Evolutionary conservation across 2,113 vertebrate genomes (phyloP).

Genomic region (Siniperca knerii): DNA sequence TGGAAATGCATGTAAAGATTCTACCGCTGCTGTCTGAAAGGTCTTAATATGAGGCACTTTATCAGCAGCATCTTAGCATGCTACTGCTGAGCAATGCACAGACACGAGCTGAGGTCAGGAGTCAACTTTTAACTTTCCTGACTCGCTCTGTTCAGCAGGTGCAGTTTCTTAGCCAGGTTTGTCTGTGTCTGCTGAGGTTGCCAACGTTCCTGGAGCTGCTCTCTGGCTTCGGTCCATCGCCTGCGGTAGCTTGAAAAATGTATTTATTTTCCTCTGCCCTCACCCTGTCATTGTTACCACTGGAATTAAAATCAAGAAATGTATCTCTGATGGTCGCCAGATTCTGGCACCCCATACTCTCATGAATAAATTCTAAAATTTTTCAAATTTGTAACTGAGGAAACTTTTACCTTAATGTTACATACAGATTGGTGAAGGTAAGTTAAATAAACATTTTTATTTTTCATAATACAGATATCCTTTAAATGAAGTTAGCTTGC

Average conservation of each 20-base stretch:
- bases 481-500: not conserved
- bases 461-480: not conserved
- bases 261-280: slow-evolving; percentile 46
- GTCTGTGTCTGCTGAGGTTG: slow-evolving; percentile 43
- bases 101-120: slow-evolving; percentile 24
- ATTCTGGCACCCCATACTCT: not conserved
- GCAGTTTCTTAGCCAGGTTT: slow-evolving; percentile 29
- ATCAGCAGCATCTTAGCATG: slow-evolving; percentile 19
- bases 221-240: slow-evolving; percentile 34
- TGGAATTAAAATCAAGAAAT: slow-evolving; percentile 33
- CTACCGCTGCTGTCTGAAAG: slow-evolving; percentile 9
- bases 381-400: not conserved
- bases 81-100: not conserved
- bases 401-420: not conserved
- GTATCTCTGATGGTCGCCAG: slow-evolving; percentile 16
- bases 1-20: slow-evolving; percentile 36
- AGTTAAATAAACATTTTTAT: not conserved
- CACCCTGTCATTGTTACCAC: slow-evolving; percentile 41
- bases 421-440: not conserved
- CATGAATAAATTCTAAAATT: not conserved
- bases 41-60: slow-evolving; percentile 10
- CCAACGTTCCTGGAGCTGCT: slow-evolving; percentile 33
- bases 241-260: slow-evolving; percentile 36
- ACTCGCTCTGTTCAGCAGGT: slow-evolving; percentile 29
- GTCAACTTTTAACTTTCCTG: slow-evolving; percentile 28